Conservation (phyloP, 1,140 invertebrate species). For the Pseudomyrmex gracilis region DNA sequence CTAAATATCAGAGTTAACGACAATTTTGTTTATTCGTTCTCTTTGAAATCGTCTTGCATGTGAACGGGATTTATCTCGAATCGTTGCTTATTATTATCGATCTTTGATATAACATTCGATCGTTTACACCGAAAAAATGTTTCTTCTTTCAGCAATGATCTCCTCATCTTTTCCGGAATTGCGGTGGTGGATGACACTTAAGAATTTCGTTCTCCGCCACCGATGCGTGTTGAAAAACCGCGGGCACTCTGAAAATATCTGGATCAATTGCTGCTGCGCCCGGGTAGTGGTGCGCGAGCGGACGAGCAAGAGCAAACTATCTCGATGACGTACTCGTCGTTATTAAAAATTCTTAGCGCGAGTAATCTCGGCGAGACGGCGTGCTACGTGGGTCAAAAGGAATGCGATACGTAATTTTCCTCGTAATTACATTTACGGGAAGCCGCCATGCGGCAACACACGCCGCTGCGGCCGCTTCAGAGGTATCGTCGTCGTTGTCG, state of each 20-base stretch:
- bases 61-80: slow-evolving; percentile 7
- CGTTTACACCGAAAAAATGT: neutral
- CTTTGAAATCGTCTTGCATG: neutral
- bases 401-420: slow-evolving; percentile 58
- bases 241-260: slow-evolving; percentile 12
- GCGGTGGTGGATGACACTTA: slow-evolving; percentile 12
- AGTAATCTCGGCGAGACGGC: slow-evolving; percentile 29
- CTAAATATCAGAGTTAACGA: neutral
- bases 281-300: neutral
- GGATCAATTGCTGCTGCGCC: slow-evolving; percentile 28
- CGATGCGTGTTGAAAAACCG: neutral
- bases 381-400: slow-evolving; percentile 22
- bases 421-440: slow-evolving; percentile 67
- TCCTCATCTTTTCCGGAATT: slow-evolving; percentile 1
- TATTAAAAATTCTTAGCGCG: slow-evolving; percentile 56
- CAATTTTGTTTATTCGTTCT: slow-evolving; percentile 20
- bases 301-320: neutral
- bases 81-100: slow-evolving; percentile 36
- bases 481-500: neutral
- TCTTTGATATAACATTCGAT: neutral
- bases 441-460: slow-evolving; percentile 10
- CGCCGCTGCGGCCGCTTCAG: slow-evolving; percentile 2
- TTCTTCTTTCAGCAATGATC: neutral
- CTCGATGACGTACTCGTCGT: slow-evolving; percentile 45
- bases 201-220: slow-evolving; percentile 6